Conservation (phyloP, 2,888 invertebrate genomes). For the Synanthedon vespiformis region DNA sequence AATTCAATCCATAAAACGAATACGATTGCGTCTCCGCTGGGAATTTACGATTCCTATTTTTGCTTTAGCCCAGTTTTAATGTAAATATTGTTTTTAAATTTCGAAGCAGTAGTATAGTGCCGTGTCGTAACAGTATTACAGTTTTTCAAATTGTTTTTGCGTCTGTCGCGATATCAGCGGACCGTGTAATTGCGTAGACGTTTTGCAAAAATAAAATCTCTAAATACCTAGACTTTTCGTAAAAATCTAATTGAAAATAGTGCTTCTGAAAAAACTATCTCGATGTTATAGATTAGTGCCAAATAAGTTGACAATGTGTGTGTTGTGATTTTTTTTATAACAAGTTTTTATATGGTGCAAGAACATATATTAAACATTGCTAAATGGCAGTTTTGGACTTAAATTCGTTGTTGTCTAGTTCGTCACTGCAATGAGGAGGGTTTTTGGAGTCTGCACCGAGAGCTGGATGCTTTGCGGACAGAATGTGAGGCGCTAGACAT, state of each 20-base stretch:
- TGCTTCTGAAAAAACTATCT: slow-evolving; percentile 12
- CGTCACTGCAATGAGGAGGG: slow-evolving; percentile 53
- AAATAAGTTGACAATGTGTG: slow-evolving; percentile 11
- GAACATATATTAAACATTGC: slow-evolving; percentile 1
- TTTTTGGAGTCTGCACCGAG: slow-evolving; percentile 68
- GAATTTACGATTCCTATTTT: slow-evolving; percentile 37
- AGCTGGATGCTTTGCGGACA: slow-evolving; percentile 65
- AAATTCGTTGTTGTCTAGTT: slow-evolving; percentile 23
- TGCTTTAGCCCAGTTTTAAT: slow-evolving; percentile 53
- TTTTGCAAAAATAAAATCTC: slow-evolving; percentile 26
- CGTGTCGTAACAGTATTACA: slow-evolving; percentile 3
- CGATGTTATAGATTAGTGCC: slow-evolving; percentile 33
- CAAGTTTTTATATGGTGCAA: not conserved
- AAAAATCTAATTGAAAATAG: no score
- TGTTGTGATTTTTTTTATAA: not conserved
- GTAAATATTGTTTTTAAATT: slow-evolving; percentile 60
- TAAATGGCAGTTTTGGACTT: slow-evolving; percentile 33
- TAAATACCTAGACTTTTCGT: slow-evolving; percentile 12
- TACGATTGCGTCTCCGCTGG: not conserved
- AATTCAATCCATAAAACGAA: not conserved
- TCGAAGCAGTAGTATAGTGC: slow-evolving; percentile 36
- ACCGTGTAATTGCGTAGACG: slow-evolving; percentile 22
- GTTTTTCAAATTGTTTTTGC: slow-evolving; percentile 19
- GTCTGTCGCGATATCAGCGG: slow-evolving; percentile 14
- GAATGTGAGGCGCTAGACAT: slow-evolving; percentile 60